Evolutionary conservation across 2,797 vertebrate genomes (phyloP), one percentile per base, ranked within the genome.

Genomic region (Anabacerthia variegaticeps): DNA sequence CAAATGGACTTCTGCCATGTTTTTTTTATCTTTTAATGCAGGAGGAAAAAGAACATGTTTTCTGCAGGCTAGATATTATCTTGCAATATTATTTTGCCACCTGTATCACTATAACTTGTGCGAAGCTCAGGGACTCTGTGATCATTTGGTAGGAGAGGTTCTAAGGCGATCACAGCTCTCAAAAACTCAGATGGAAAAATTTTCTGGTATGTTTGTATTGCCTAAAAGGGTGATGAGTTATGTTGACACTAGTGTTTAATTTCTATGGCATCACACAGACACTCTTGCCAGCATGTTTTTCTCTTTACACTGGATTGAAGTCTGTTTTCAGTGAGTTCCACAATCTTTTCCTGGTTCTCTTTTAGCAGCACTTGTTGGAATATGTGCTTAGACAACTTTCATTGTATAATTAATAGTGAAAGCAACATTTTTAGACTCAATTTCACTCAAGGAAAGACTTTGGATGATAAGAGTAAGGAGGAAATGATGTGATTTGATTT

Each of bases 111-210:
- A 99, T 93, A 98, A 96, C 21, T 92, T 99, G 43, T 98, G 97
- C 87, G 99, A 99, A 86, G 99, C 99, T 72, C 99, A 99, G 95
- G 98, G 98, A 72, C 95, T 99, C 23, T 99, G 98, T 62, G 99
- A 99, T 97, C 98, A 98, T 93, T 97, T 99, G 93, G 98, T 98
- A 48, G 96, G 87, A 52, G 96, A 98, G 65, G 94, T 99, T 62
- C 97, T 99, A 62, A 97, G 95, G 43, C 95, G 95, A 66, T 96
- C 98, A 20, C 97, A 95, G 48, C 90, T 98, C 17, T 96, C 96
- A 75, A 62, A 77, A 48, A 92, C 91, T 58, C 92, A 95, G 39
- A 46, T 23, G 67, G 93, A 94, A 91, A 77, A 93, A 26, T 77
- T 88, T 78, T 92, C 96, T 89, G 98, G 98, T 98, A 97, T 43